phyloP scores from a whole-genome alignment of 2,797 vertebrate genomes.

The Apogon hyalosoma region DNA sequence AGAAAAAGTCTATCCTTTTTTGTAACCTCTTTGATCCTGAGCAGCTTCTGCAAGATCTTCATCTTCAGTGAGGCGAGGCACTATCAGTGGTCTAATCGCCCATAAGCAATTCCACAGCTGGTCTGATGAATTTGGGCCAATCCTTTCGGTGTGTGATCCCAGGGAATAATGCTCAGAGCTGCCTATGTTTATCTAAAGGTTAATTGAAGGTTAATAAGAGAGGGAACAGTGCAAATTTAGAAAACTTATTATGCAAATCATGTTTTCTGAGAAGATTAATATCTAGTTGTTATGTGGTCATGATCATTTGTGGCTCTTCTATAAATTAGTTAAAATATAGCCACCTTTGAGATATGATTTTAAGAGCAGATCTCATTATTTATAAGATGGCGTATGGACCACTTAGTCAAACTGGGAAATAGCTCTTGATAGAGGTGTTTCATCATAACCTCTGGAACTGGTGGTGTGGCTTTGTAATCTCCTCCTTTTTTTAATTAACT shows the following conservation, averaged over 20 bases:
- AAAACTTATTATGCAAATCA: conserved; percentile 79
- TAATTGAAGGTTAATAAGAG: conserved; percentile 86
- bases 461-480: conserved; percentile 11
- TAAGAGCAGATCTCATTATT: conserved; percentile 47
- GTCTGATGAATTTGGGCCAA: conserved; percentile 76
- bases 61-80: conserved; percentile 52
- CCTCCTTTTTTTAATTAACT: conserved; percentile 36
- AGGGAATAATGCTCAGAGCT: conserved; percentile 65
- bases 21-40: conserved; percentile 27
- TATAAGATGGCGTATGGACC: conserved; percentile 36
- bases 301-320: conserved; percentile 66
- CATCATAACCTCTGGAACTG: conserved; percentile 48
- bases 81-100: conserved; percentile 79
- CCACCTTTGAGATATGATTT: conserved; percentile 59
- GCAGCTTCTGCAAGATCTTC: conserved; percentile 55
- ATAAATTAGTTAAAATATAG: conserved; percentile 37
- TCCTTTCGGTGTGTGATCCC: conserved; percentile 63
- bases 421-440: conserved; percentile 50
- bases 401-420: conserved; percentile 47
- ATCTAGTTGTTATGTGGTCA: conserved; percentile 42
- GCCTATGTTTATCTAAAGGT: conserved; percentile 81
- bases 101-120: conserved; percentile 72
- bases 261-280: conserved; percentile 64
- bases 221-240: conserved; percentile 72
- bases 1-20: conserved; percentile 29